phyloP scores from a whole-genome alignment of 2,113 vertebrate species.

The Gallinago paraguaiae region DNA sequence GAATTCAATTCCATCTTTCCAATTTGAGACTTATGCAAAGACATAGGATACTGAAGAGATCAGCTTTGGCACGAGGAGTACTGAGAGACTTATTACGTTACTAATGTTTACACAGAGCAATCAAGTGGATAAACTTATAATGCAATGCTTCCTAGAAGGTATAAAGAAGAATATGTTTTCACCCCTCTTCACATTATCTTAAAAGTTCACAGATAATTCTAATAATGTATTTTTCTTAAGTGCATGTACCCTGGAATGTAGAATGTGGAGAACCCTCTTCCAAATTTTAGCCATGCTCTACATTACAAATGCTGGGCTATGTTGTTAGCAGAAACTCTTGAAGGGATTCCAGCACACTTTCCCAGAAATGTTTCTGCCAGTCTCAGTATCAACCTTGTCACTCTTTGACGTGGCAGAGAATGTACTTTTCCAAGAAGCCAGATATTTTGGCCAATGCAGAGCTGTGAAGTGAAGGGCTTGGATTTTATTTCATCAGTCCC shows the following conservation, averaged over 20 bases:
- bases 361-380: neutral
- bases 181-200: neutral
- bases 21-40: neutral
- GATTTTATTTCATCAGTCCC: neutral
- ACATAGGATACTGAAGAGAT: neutral
- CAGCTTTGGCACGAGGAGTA: neutral
- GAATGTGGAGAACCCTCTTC: neutral
- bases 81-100: neutral
- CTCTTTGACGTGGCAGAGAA: neutral
- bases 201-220: neutral
- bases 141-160: neutral
- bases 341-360: neutral
- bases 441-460: neutral
- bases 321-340: neutral
- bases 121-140: neutral
- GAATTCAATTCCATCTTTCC: neutral
- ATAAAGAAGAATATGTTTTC: neutral
- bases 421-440: neutral
- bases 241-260: neutral
- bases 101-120: neutral
- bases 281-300: neutral
- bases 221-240: neutral
- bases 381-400: neutral
- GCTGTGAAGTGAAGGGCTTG: neutral
- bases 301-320: neutral